phyloP scores from a whole-genome alignment of 2,888 invertebrate species.

The Lithophane ornitopus region DNA sequence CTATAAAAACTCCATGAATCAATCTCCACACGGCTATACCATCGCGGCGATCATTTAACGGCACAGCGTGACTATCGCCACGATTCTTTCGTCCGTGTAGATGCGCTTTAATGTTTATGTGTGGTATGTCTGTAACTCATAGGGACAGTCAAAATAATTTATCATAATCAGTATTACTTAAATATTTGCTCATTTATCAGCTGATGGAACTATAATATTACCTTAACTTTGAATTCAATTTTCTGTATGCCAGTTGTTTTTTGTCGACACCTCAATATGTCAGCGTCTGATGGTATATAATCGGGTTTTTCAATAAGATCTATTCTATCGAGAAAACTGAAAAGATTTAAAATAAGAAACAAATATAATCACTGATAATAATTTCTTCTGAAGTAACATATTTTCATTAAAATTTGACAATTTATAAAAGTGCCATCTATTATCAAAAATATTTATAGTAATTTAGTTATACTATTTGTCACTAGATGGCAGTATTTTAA shows the following conservation, averaged over 20 bases:
- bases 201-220: neutral
- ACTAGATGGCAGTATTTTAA: conserved; percentile 43
- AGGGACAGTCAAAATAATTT: neutral
- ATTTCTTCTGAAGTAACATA: neutral
- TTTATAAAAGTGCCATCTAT: conserved; percentile 55
- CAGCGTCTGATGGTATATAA: conserved; percentile 94
- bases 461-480: conserved; percentile 3
- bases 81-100: no score
- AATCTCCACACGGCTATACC: no score
- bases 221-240: conserved; percentile 93
- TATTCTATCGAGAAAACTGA: conserved; percentile 94
- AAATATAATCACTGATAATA: neutral
- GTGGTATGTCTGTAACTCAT: no score
- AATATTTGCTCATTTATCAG: neutral
- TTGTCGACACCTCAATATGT: conserved; percentile 94
- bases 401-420: neutral
- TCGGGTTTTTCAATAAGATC: conserved; percentile 91
- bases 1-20: no score
- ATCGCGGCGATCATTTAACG: no score
- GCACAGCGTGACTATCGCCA: no score
- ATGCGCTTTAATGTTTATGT: no score
- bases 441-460: neutral
- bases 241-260: conserved; percentile 94
- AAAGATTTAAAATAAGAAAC: conserved; percentile 63
- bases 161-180: neutral